Evolutionary conservation across 2,888 invertebrate genomes (phyloP), one percentile per base, ranked within the genome.

Genomic region (Pachymerium ferrugineum): DNA sequence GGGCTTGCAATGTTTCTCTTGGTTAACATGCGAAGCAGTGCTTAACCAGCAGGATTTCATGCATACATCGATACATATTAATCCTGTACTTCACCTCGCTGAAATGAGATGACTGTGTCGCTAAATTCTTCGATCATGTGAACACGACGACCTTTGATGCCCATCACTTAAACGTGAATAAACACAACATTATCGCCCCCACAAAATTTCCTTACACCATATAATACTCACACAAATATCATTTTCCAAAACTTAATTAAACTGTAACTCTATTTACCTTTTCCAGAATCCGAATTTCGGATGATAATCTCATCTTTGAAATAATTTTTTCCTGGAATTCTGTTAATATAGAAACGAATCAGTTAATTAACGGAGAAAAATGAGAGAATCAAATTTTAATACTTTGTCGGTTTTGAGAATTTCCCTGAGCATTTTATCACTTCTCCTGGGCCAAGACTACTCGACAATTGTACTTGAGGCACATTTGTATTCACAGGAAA

Each of bases 111-210:
- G 85, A 97, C 94, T 83, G 96, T 96, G 87, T 95, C 94, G 87
- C 94, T 95, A 86, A 97, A 89, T 87, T 96, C 95, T 88, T 97
- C 97, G 85, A 97, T 97, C 91, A 96, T 94, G 88, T 96, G 96
- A 85, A 97, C 95, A 85, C 97, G 89, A 83, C 96, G 89, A 84
- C 97, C 97, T 87, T 95, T 95, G 89, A 96, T 95, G 88, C 96
- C 96, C 96, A 96, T 96, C 88, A 96, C 96, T 96, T 82, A 62
- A 8, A 31, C 25, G 38, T 33, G 35, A 25, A 28, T 19, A 30
- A 70, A 33, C 14, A 70, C 12, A 33, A 6, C 22, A 70, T 35
- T 30, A 70, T 30, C 31, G 14, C 25, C 67, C 28, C 29, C n/a
- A n/a, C n/a, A n/a, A 35, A 12, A 12, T 35, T 12, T 12, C 10